These are phyloP conservation scores for Hippopotamyrus pictus DNA, from an alignment of 2,797 vertebrate genomes.

Conservation along the genomic window DNA sequence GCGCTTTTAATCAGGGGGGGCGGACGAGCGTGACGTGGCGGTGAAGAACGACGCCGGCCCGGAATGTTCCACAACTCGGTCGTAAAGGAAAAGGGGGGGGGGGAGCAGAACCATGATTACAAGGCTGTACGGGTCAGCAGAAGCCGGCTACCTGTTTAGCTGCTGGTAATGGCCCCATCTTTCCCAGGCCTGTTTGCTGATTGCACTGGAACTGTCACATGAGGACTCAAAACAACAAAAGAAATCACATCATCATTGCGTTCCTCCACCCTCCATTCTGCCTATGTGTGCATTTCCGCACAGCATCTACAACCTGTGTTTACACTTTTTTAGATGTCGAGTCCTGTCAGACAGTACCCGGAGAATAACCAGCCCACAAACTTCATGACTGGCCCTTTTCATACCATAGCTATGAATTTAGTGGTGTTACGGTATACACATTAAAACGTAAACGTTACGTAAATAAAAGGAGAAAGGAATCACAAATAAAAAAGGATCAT, in stretches of 20 bases:
- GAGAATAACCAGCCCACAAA: background rate
- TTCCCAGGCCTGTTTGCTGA: slow-evolving; percentile 7
- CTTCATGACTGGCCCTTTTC: background rate
- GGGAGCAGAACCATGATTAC: slow-evolving; percentile 31
- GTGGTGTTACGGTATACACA: background rate
- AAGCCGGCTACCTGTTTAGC: slow-evolving; percentile 26
- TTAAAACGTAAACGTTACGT: background rate
- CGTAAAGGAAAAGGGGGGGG: slow-evolving; percentile 21
- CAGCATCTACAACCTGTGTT: background rate
- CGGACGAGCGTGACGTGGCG: slow-evolving; percentile 12
- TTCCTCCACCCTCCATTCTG: background rate
- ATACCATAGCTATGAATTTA: background rate
- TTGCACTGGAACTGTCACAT: background rate
- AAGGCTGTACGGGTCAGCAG: slow-evolving; percentile 27
- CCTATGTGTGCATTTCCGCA: background rate
- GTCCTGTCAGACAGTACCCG: background rate
- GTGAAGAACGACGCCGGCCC: background rate
- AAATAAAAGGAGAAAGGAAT: background rate
- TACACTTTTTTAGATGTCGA: background rate
- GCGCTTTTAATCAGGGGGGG: slow-evolving; percentile 6
- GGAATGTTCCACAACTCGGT: background rate
- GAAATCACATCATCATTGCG: background rate
- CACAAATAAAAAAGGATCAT: background rate
- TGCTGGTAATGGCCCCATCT: slow-evolving; percentile 25
- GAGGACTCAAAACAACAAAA: background rate